Conservation (phyloP, 2,888 invertebrate genomes). For the Plebejus argus region DNA sequence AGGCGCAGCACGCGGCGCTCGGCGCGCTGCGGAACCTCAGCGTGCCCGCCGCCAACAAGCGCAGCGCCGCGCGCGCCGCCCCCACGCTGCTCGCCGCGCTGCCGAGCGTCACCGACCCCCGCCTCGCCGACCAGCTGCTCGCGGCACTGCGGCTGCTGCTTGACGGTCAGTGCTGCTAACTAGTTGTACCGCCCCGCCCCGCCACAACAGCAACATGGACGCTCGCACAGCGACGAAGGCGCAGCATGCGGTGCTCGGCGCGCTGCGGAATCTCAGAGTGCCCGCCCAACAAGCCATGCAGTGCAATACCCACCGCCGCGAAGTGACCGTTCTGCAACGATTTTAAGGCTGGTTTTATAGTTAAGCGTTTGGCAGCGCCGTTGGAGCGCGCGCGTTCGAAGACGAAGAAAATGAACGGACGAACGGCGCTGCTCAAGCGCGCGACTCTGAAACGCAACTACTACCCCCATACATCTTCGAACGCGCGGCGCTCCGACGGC, state of each 20-base stretch:
- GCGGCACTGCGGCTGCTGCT: conserved; percentile 93
- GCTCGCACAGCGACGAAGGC: conserved; percentile 60
- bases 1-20: conserved; percentile 86
- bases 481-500: no score
- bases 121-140: conserved; percentile 92
- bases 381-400: no score
- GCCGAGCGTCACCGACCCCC: conserved; percentile 85
- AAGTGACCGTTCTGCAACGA: no score
- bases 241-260: conserved; percentile 88
- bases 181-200: no score
- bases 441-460: no score
- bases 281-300: conserved; percentile 88
- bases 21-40: conserved; percentile 90
- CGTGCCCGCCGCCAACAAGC: conserved; percentile 88
- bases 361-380: no score
- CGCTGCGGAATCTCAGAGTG: conserved; percentile 88
- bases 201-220: conserved; percentile 34
- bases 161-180: conserved; percentile 76
- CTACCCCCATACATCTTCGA: no score
- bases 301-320: no score
- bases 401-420: no score
- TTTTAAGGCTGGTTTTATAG: no score
- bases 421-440: no score
- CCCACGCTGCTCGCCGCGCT: conserved; percentile 84
- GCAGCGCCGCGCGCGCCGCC: conserved; percentile 80